Base-by-base conservation (phyloP, 2,888 invertebrate genomes). In the Thumatha senex region DNA sequence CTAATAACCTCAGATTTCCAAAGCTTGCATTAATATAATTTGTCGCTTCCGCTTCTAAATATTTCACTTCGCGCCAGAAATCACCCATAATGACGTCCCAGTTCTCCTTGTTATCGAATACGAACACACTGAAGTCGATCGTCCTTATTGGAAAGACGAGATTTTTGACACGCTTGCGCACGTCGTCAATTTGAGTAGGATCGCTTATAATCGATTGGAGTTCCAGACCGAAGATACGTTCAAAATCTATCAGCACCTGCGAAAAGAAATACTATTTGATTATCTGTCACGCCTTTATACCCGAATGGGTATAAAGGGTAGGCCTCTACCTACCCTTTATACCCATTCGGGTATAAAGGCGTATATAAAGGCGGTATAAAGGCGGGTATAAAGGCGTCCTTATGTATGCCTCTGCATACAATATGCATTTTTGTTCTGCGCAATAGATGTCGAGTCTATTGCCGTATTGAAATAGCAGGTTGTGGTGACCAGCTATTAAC, bases 1-100 rank as follows among this genome's bases (percentile, higher is more conserved):
- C 2, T 24, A 11, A 29, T 70, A 67, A 95, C 92, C 95, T 93
- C 51, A 98, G 89, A 51, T 95, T 95, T 51, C 94, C 95, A 74
- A 98, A 98, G 59, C 97, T 96, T 71, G 96, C 94, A 76, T 97
- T 96, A 54, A 98, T 97, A 69, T 97, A 97, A 56, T 92, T 93
- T 72, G 95, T 96, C 0, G 97, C 97, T 70, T 97, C 96, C 2
- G 93, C 93, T 77, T 98, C 98, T 30, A 98, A 88, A 57, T 90
- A 91, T 0, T 86, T 80, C 0, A 98, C 95, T 72, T 96, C 96
- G 15, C 92, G 93, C 82, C 96, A 94, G 76, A 98, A 97, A 58
- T 93, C 93, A 0, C 92, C 93, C 92, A 97, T 95, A 0, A 97
- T 94, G 1, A 95, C 95, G 56, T 96, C 96, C 98, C 98, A 98